Percentiles rank a stretch among this genome's conserved stretches.
Evolutionary conservation across 2,113 vertebrate species (phyloP).

Genomic region (Orcinus orca): DNA sequence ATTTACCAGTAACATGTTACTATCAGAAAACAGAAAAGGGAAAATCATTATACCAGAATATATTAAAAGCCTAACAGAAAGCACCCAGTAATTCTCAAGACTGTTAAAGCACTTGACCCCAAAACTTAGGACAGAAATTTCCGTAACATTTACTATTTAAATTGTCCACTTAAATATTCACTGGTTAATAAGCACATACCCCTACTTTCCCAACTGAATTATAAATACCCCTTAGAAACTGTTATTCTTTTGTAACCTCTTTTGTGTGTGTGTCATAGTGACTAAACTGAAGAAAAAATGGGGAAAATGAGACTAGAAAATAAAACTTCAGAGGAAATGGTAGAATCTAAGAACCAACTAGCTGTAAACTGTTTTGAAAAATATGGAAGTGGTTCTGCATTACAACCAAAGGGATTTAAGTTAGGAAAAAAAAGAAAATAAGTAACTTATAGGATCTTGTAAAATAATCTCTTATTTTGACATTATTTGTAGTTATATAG

Average conservation of each 20-base stretch:
- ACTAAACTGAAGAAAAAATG: background rate
- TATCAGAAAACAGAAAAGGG: background rate
- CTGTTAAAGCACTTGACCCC: background rate
- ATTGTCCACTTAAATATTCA: background rate
- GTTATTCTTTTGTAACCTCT: background rate
- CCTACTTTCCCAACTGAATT: background rate
- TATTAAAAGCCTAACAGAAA: background rate
- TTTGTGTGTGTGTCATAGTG: background rate
- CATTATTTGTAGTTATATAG: background rate
- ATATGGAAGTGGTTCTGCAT: background rate
- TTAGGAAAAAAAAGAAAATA: background rate
- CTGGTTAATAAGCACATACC: background rate
- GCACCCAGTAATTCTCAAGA: background rate
- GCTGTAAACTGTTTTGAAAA: background rate
- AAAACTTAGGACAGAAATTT: background rate
- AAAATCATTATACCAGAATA: background rate
- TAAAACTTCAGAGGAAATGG: background rate
- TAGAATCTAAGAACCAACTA: background rate
- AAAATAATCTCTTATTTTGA: background rate
- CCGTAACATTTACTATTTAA: background rate
- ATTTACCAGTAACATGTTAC: background rate
- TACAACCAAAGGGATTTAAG: background rate
- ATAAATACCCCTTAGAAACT: background rate
- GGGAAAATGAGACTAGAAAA: background rate
- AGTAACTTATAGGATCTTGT: background rate